These are phyloP conservation scores for Ormyrus labotus DNA, from an alignment of 2,888 invertebrate genomes.

Conservation along the genomic window DNA sequence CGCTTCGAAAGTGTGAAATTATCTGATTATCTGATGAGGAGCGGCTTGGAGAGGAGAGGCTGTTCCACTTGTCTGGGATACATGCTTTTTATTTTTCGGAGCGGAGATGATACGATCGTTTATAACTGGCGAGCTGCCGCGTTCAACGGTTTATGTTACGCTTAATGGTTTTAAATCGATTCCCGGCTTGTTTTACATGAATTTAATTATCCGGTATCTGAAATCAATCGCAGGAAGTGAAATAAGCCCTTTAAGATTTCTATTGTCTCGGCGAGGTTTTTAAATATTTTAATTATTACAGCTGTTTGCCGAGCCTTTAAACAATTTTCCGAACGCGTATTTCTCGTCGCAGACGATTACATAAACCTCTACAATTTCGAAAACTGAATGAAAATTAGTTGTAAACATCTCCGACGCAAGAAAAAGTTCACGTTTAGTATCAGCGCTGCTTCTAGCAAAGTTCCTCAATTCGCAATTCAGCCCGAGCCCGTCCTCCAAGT, in stretches of 20 bases:
- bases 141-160: not conserved
- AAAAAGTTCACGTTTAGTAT: too few relatives aligned
- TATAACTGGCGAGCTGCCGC: not conserved
- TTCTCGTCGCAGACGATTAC: too few relatives aligned
- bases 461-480: not conserved
- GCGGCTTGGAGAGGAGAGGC: not conserved
- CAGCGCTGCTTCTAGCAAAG: not conserved
- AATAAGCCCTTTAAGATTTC: too few relatives aligned
- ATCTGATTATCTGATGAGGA: conserved; percentile 2
- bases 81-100: not conserved
- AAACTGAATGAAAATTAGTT: too few relatives aligned
- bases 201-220: not conserved
- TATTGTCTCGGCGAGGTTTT: too few relatives aligned
- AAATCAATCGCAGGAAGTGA: not conserved
- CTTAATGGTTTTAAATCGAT: not conserved
- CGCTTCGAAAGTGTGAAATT: not conserved
- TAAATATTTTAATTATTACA: too few relatives aligned
- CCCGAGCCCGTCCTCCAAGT: too few relatives aligned
- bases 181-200: not conserved
- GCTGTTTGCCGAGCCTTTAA: too few relatives aligned
- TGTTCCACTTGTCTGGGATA: not conserved
- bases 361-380: too few relatives aligned
- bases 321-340: too few relatives aligned
- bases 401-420: too few relatives aligned
- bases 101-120: conserved; percentile 6